Evolutionary conservation across 2,888 invertebrate genomes (phyloP).

Genomic region (Netelia melanura): DNA sequence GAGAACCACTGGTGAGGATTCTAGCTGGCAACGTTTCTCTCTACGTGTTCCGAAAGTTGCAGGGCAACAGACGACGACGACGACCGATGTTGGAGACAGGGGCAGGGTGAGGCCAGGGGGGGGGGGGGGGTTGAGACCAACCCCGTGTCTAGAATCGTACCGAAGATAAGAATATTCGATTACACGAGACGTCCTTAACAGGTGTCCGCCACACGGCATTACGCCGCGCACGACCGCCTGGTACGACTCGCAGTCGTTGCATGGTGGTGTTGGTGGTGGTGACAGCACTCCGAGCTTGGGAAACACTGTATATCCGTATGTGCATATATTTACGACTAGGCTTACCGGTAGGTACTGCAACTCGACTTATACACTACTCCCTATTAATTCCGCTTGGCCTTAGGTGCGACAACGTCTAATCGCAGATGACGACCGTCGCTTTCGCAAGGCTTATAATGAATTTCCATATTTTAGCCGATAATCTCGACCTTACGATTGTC

Average conservation of each 20-base stretch:
- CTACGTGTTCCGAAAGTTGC: slow-evolving; percentile 18
- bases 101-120: background rate
- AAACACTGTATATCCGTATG: background rate
- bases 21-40: slow-evolving; percentile 8
- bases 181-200: slow-evolving; percentile 65
- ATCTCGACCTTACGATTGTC: too few relatives aligned
- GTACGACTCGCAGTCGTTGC: background rate
- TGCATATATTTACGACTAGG: background rate
- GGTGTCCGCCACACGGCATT: slow-evolving; percentile 57
- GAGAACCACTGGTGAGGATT: slow-evolving; percentile 7
- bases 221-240: slow-evolving; percentile 2
- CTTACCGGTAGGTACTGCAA: slow-evolving; percentile 2
- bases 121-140: background rate
- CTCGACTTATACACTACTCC: background rate
- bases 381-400: background rate
- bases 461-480: too few relatives aligned
- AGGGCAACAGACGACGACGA: slow-evolving; percentile 20
- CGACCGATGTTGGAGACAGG: background rate
- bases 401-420: background rate
- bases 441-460: background rate
- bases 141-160: slow-evolving; percentile 47
- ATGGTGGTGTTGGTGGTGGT: slow-evolving; percentile 17
- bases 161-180: slow-evolving; percentile 68
- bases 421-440: background rate
- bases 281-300: slow-evolving; percentile 42